A percentile compares a stretch with the other conserved stretches of the same genome.
phyloP scores from a whole-genome alignment of 1,140 invertebrate species.

The Apis laboriosa region DNA sequence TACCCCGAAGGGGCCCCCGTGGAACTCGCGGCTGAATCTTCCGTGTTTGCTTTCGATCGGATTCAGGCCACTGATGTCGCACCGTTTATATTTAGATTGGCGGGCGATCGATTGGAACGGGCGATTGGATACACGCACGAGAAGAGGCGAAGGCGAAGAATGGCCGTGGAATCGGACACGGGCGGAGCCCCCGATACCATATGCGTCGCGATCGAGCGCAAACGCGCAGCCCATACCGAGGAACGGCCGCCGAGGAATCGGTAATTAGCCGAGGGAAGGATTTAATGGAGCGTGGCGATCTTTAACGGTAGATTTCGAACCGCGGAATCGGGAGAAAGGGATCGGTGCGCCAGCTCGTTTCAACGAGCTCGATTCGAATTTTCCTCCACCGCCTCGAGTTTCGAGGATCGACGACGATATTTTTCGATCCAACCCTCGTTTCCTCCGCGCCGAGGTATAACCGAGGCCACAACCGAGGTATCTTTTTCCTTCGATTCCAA shows the following conservation, averaged over 20 bases:
- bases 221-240: conserved; percentile 39
- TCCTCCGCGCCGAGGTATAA: too few species aligned
- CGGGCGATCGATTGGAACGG: conserved; percentile 21
- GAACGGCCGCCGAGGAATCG: conserved; percentile 39
- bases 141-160: conserved; percentile 16
- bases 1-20: conserved; percentile 5
- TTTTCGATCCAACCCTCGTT: too few species aligned
- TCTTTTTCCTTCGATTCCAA: too few species aligned
- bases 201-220: conserved; percentile 37
- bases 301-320: conserved; percentile 33
- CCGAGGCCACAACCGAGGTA: too few species aligned
- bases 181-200: conserved; percentile 36
- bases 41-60: conserved; percentile 50
- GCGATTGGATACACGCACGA: background rate
- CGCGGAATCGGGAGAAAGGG: background rate
- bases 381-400: background rate
- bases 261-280: conserved; percentile 35
- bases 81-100: conserved; percentile 46
- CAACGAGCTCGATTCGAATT: background rate
- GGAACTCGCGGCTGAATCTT: conserved; percentile 35
- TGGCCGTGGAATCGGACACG: conserved; percentile 15
- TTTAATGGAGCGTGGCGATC: conserved; percentile 50
- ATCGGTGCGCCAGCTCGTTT: background rate
- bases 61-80: conserved; percentile 51
- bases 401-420: too few species aligned